Percentiles rank a stretch among this genome's conserved stretches.
Evolutionary conservation across 2,888 invertebrate genomes (phyloP).

Genomic region (Caenorhabditis sp.): DNA sequence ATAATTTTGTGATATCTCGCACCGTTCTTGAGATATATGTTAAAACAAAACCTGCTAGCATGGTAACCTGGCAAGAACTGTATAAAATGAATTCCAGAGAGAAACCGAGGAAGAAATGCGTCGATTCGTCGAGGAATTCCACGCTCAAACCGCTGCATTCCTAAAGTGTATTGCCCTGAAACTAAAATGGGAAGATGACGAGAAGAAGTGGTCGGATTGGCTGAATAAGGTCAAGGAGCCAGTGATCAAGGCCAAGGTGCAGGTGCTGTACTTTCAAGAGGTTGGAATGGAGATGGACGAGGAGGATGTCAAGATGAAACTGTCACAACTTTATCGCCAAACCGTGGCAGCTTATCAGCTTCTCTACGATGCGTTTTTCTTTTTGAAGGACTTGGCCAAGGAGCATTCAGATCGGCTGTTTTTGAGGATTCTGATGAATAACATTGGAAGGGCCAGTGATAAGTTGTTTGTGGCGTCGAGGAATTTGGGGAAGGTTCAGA

Average conservation of each 20-base stretch:
- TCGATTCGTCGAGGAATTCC: not conserved
- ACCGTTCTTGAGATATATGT: too few relatives aligned
- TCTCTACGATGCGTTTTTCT: not conserved
- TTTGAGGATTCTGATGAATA: not conserved
- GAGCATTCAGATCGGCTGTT: not conserved
- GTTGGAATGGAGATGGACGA: not conserved
- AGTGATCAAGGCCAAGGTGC: not conserved
- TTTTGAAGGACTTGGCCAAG: not conserved
- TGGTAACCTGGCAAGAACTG: not conserved
- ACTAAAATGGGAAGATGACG: not conserved
- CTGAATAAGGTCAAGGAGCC: not conserved
- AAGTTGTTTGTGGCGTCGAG: not conserved
- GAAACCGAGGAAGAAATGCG: not conserved
- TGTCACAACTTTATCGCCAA: not conserved
- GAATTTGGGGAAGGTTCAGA: too few relatives aligned
- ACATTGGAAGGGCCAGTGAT: not conserved
- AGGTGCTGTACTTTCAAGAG: not conserved
- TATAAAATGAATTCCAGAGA: not conserved
- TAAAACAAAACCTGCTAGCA: too few relatives aligned
- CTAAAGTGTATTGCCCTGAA: not conserved
- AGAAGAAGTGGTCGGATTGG: constrained; percentile 3
- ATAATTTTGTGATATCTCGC: too few relatives aligned
- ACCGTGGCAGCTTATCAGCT: not conserved
- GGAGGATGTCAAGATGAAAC: not conserved
- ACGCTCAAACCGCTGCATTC: not conserved